Evolutionary conservation across 2,797 vertebrate species (phyloP), one percentile per base, ranked within the genome.

Genomic region (Podarcis lilfordi): DNA sequence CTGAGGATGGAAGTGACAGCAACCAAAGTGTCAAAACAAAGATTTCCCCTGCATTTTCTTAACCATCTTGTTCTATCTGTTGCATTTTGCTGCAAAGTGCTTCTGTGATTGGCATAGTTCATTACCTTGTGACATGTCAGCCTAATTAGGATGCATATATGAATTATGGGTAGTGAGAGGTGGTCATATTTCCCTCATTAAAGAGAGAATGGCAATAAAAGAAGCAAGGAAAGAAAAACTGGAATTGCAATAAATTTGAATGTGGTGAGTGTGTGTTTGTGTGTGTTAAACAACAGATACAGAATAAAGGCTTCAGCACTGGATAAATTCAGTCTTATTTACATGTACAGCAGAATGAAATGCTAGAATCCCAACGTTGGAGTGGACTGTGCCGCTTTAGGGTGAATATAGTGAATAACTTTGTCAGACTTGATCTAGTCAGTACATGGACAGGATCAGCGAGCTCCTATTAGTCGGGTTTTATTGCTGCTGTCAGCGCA

Each of bases 21-120:
- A 68, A 91, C 89, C 88, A 90, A 90, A n/a, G 89, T 80, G 87
- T 8, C 68, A 45, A 90, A 93, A 91, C 91, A 91, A 66, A 92
- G 32, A 87, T 82, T 83, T 91, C 86, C 61, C 35, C 43, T 88
- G 89, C 43, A 85, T 85, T 66, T 94, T 94, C 94, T 94, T 93
- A 91, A 92, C 92, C 87, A 19, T 92, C 90, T 89, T 27, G 86
- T 95, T 89, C 93, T 92, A 94, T 92, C 95, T 86, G 93, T 91
- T 95, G 91, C 92, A 92, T 90, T 88, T 89, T 91, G 88, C 92
- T 94, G 89, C 87, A 86, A 43, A 43, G 43, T 43, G 8, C 43
- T 43, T 43, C 43, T 43, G 43, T 43, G 43, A 43, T 43, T 43
- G 43, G 43, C 43, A 43, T 43, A 2, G 43, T 92, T 92, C 94